Evolutionary conservation across 2,113 vertebrate species (phyloP).

Genomic region (Parus major): DNA sequence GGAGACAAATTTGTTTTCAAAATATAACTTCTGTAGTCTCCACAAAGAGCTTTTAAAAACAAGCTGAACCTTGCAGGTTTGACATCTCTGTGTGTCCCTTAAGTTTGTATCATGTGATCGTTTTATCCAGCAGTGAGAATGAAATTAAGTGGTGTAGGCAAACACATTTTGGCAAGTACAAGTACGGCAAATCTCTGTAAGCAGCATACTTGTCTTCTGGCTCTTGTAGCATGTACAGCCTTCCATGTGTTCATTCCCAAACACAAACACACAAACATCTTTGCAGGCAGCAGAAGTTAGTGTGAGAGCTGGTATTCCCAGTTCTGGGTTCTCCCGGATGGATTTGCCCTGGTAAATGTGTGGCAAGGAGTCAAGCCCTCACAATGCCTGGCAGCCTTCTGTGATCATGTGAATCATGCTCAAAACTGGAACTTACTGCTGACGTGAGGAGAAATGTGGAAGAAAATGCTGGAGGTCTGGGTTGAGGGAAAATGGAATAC

Average conservation of each 20-base stretch:
- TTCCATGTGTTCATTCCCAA: neutral
- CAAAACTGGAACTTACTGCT: neutral
- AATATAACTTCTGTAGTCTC: neutral
- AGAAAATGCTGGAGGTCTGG: neutral
- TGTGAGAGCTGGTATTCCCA: neutral
- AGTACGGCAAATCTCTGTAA: neutral
- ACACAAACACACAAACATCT: neutral
- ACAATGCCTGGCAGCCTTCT: neutral
- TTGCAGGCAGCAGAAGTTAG: neutral
- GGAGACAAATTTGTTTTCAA: neutral
- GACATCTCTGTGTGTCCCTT: neutral
- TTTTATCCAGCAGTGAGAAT: neutral
- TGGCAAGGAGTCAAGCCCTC: neutral
- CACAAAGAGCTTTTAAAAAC: neutral
- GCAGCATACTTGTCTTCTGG: neutral
- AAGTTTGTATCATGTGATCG: neutral
- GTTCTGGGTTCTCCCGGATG: neutral
- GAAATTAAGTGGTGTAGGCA: neutral
- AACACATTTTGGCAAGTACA: neutral
- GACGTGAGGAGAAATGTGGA: neutral
- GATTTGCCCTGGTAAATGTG: neutral
- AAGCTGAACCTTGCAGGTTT: neutral
- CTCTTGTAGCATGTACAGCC: neutral
- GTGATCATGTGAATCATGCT: neutral
- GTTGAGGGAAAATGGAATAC: neutral